Evolutionary conservation across 23 tunicate species (phyloP), one percentile per base, ranked within the genome.

Genomic region (Ciona savignyi): DNA sequence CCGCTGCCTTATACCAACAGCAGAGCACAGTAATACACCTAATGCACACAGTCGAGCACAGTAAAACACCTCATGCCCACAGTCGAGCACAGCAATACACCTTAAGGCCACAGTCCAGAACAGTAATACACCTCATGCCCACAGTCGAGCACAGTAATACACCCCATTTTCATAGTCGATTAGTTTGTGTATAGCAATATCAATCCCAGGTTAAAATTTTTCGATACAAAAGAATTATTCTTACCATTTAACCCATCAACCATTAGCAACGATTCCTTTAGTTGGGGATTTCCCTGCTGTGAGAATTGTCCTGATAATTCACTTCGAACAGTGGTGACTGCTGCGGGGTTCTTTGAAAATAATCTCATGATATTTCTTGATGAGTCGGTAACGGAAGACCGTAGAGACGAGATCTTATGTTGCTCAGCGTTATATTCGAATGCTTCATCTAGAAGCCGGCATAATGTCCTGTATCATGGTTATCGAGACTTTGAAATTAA

Each of bases 311-410:
- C 67, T 19, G 70, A 20, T 22, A 88, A 72, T 30, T 84, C 88
- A 35, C 67, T 34, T 30, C 87, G 63, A n/a, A 80, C 66, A 0
- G 86, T 72, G 19, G 91, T 79, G 4, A 75, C 78, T 26, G 73
- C 67, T 3, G 86, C 74, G 32, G 83, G 86, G 65, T 91, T 80
- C 32, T 75, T 29, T 23, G 70, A 30, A 63, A 86, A 87, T 42
- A 80, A 4, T 23, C 97, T 56, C 83, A 85, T 25, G n/a, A 85
- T 83, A 69, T 91, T 74, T 66, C 85, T 85, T 71, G 86, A 85
- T 15, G 87, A 84, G 3, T 80, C 78, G 2, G 80, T 51, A 2
- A 80, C 65, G 60, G 84, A 76, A 6, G 25, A 22, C 34, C 82
- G 80, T 4, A 80, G 70, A 65, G 69, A 22, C 19, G 27, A 1